Conservation (phyloP, 2,797 vertebrate species). For the Girardinus metallicus region DNA sequence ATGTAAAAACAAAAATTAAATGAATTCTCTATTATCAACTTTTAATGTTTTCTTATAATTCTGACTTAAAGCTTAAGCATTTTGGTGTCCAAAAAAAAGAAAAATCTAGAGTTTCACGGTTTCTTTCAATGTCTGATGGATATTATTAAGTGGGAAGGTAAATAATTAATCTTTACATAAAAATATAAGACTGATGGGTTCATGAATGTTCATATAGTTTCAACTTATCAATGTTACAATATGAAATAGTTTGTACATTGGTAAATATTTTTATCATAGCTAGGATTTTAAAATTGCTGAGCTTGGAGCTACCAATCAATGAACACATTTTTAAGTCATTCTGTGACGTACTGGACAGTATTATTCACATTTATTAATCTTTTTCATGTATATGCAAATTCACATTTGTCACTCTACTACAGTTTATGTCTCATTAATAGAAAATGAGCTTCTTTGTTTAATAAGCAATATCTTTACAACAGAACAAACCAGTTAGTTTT, state of each 20-base stretch:
- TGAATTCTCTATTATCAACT: not conserved
- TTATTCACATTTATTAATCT: constrained; percentile 83
- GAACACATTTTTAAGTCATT: constrained; percentile 60
- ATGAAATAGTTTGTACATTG: not conserved
- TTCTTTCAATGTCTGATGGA: not conserved
- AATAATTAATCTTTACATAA: not conserved
- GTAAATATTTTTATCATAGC: constrained; percentile 1
- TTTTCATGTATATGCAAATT: constrained; percentile 88
- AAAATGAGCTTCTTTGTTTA: constrained; percentile 77
- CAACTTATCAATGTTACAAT: not conserved
- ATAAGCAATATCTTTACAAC: constrained; percentile 53
- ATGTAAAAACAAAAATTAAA: not conserved
- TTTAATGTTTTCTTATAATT: not conserved
- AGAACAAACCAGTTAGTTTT: constrained; percentile 18
- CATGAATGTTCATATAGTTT: not conserved
- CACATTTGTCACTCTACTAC: constrained; percentile 81
- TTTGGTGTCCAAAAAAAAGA: not conserved
- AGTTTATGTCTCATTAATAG: constrained; percentile 83
- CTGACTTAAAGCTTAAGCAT: not conserved
- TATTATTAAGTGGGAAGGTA: not conserved
- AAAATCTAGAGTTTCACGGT: not conserved
- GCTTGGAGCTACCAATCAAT: constrained; percentile 20
- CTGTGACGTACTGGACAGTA: constrained; percentile 78
- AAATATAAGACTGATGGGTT: not conserved
- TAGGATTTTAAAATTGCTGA: constrained; percentile 9